Base-by-base conservation (phyloP, 2,888 invertebrate genomes). In the Pachymerium ferrugineum region DNA sequence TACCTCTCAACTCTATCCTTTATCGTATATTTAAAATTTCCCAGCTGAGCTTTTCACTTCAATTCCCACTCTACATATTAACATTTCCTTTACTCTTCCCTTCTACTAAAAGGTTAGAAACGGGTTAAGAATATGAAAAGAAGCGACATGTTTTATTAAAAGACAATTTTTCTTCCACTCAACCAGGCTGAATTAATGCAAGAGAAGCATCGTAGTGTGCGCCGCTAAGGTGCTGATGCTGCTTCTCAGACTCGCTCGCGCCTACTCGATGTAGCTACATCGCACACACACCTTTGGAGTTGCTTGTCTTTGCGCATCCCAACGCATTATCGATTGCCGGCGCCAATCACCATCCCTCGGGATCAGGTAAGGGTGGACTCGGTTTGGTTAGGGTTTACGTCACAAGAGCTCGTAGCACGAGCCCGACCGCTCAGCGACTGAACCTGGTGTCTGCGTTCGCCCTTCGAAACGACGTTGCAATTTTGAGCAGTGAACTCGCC, bases 321-420 rank as follows among this genome's bases (percentile, higher is more conserved):
- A 62, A 62, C 62, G 62, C 62, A 62, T 62, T 62, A 62, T 62
- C 62, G 62, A 62, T 62, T 62, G 62, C 62, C 25, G 62, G 62
- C 62, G 62, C 62, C 62, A 62, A 62, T 62, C 62, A 62, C 62
- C 62, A 62, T 62, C 62, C 25, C 62, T 12, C 8, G 62, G 62
- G 62, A 62, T 62, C 25, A 62, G 62, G 62, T 62, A 62, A 62
- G 62, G 62, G 62, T 62, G 62, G 62, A 62, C 62, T 62, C 10
- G 62, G 62, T 62, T 62, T 14, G 25, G 62, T 22, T 62, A 28
- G 62, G 62, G 62, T 22, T 62, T 22, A 28, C 62, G 28, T 62
- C 62, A 62, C 62, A 25, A 25, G 62, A 62, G 62, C 62, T 28
- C 62, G 62, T n/a, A 62, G 62, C 62, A 62, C 28, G 62, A 25